phyloP scores from a whole-genome alignment of 2,113 vertebrate species.

The Tautogolabrus adspersus region DNA sequence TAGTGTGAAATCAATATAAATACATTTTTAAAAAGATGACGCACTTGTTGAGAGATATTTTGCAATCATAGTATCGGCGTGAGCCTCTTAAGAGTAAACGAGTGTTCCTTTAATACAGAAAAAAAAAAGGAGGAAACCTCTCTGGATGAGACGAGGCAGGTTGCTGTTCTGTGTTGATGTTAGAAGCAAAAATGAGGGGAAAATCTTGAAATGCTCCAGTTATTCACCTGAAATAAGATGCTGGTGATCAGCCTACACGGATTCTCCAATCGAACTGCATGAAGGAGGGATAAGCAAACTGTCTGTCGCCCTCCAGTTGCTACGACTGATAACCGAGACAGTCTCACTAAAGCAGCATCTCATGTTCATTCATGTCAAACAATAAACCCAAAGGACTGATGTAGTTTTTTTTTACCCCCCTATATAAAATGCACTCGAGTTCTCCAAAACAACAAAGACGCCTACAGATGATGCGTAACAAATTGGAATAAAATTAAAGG shows the following conservation, averaged over 20 bases:
- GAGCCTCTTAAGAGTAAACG: conserved; percentile 12
- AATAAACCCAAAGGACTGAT: conserved; percentile 41
- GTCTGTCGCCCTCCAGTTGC: not conserved
- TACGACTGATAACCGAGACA: conserved; percentile 11
- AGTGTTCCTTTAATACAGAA: not conserved
- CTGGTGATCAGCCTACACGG: conserved; percentile 41
- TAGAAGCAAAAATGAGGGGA: not conserved
- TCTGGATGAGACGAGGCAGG: not conserved
- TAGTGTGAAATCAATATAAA: conserved; percentile 84
- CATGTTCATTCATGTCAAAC: conserved; percentile 8
- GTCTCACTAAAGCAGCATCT: conserved; percentile 31
- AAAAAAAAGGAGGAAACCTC: not conserved
- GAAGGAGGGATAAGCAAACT: conserved; percentile 12
- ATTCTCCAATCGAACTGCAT: conserved; percentile 31
- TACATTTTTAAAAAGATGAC: conserved; percentile 78
- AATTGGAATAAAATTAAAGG: conserved; percentile 44
- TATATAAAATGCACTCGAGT: conserved; percentile 51
- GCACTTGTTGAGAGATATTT: conserved; percentile 48
- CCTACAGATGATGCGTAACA: conserved; percentile 47
- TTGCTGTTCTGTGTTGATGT: conserved; percentile 5
- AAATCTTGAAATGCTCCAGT: conserved; percentile 31
- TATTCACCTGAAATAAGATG: conserved; percentile 13
- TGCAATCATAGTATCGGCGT: conserved; percentile 39
- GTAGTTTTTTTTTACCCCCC: not conserved
- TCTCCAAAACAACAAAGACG: conserved; percentile 35